These are phyloP conservation scores for Parus major DNA, from an alignment of 2,113 vertebrate species.

Conservation along the genomic window DNA sequence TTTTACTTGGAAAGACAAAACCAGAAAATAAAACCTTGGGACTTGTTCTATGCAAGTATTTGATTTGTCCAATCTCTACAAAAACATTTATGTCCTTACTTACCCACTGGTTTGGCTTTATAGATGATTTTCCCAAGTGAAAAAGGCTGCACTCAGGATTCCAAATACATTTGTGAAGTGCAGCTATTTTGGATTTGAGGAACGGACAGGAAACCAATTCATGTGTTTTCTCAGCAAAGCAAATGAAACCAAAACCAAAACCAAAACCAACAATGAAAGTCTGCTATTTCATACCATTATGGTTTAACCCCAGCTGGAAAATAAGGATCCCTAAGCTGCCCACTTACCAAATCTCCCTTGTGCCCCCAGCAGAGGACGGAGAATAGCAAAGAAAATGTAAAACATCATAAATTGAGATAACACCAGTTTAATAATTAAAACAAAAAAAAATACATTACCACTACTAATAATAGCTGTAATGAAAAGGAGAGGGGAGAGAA, in stretches of 20 bases:
- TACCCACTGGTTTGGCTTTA: neutral
- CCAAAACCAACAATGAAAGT: neutral
- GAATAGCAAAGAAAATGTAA: neutral
- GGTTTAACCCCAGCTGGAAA: neutral
- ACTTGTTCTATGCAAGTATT: neutral
- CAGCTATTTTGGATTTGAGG: neutral
- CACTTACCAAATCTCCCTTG: neutral
- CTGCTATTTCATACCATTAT: neutral
- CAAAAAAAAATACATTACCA: neutral
- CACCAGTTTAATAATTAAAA: neutral
- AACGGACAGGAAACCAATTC: neutral
- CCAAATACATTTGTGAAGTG: neutral
- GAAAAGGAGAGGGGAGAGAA: neutral
- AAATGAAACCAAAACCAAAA: neutral
- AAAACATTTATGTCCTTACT: neutral
- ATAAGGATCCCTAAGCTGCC: neutral
- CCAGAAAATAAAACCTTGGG: neutral
- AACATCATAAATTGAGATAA: neutral
- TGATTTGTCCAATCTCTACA: neutral
- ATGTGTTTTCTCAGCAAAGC: neutral
- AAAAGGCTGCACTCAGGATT: neutral
- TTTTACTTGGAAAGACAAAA: neutral
- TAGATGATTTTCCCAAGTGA: neutral
- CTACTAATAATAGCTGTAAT: neutral
- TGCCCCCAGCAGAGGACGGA: accelerated